A percentile compares a stretch with the other conserved stretches of the same genome.
Evolutionary conservation across 2,888 invertebrate species (phyloP).

Genomic region (Ischnura elegans): DNA sequence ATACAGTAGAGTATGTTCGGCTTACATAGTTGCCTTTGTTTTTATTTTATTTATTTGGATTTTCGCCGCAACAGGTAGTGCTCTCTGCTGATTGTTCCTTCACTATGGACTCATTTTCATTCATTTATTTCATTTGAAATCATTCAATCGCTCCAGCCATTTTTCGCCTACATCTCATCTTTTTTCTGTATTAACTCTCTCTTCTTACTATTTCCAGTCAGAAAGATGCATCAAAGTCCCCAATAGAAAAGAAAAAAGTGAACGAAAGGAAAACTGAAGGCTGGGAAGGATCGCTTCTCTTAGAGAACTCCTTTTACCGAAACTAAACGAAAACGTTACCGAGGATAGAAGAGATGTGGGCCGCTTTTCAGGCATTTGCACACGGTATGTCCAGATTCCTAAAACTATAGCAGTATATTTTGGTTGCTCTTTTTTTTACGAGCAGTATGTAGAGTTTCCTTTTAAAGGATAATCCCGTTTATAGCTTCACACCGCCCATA

Average conservation of each 20-base stretch:
- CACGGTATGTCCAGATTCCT: background rate
- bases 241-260: slow-evolving; percentile 7
- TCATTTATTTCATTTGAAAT: background rate
- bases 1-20: background rate
- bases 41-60: background rate
- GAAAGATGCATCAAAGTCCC: slow-evolving; percentile 16
- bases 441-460: background rate
- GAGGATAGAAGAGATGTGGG: slow-evolving; percentile 34
- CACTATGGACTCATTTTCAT: background rate
- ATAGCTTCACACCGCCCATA: too few species aligned
- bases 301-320: slow-evolving; percentile 13
- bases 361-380: slow-evolving; percentile 35
- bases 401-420: background rate
- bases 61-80: background rate
- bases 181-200: slow-evolving; percentile 37
- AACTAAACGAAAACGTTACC: background rate
- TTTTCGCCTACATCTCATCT: background rate
- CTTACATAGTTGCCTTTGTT: background rate
- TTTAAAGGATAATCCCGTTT: background rate
- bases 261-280: background rate
- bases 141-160: background rate
- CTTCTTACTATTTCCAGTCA: slow-evolving; percentile 35
- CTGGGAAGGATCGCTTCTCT: slow-evolving; percentile 20
- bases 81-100: background rate
- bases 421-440: background rate